These are phyloP conservation scores for Pedicia rivosa DNA, from an alignment of 2,888 invertebrate genomes.

Conservation along the genomic window DNA sequence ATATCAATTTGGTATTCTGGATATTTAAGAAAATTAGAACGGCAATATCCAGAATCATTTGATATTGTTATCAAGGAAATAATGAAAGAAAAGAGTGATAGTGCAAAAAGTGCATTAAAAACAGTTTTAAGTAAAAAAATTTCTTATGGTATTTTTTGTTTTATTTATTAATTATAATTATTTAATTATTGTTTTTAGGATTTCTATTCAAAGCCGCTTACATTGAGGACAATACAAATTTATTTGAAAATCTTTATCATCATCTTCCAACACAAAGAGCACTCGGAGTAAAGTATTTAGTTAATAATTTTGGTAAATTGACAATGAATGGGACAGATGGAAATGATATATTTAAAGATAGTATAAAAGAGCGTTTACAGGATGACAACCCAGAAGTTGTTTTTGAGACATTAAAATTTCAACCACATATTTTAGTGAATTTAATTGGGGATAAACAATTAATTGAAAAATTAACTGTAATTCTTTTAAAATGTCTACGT, in stretches of 20 bases:
- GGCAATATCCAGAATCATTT: conserved; percentile 52
- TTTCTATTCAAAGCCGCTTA: conserved; percentile 39
- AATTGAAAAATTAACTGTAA: conserved; percentile 33
- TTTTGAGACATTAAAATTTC: conserved; percentile 34
- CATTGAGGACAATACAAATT: conserved; percentile 34
- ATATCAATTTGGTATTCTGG: conserved; percentile 36
- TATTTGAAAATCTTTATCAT: conserved; percentile 60
- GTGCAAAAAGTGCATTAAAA: conserved; percentile 29
- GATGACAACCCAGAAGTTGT: conserved; percentile 53
- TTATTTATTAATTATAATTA: neutral
- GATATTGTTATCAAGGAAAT: conserved; percentile 48
- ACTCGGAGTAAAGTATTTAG: conserved; percentile 47
- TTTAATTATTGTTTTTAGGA: conserved; percentile 18
- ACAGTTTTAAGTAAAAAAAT: conserved; percentile 25
- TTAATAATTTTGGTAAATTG: conserved; percentile 35
- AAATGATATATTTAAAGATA: conserved; percentile 43
- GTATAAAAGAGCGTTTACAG: conserved; percentile 44
- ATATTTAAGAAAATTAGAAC: conserved; percentile 45
- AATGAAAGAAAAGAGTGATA: conserved; percentile 30
- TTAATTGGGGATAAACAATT: conserved; percentile 33
- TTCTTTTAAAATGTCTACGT: conserved; percentile 33
- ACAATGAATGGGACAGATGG: conserved; percentile 32
- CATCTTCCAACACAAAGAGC: conserved; percentile 45
- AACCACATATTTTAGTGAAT: conserved; percentile 25
- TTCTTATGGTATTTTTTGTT: conserved; percentile 7